A percentile compares a stretch with the other conserved stretches of the same genome.
phyloP scores from a whole-genome alignment of 1,140 invertebrate species.

The Drosophila pachea region DNA sequence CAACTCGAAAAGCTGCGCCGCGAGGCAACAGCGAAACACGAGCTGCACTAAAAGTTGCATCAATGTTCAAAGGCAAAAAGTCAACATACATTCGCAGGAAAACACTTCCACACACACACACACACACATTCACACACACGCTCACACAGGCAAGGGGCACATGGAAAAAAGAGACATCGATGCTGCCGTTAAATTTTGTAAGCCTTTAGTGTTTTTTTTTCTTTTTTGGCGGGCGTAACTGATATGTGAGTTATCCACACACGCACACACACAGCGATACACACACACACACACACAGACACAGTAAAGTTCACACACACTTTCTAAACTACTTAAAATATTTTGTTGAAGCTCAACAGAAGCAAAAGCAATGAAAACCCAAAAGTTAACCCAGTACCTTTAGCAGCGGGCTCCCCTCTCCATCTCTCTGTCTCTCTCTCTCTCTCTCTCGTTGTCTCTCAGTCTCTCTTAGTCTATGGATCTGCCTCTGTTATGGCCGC shows the following conservation, averaged over 20 bases:
- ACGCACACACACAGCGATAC: no score
- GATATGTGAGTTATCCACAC: conserved; percentile 58
- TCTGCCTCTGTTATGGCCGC: no score
- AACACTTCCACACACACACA: background rate
- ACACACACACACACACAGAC: conserved; percentile 27
- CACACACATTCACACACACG: conserved; percentile 4
- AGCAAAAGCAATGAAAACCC: conserved; percentile 59
- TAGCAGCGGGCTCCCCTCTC: background rate
- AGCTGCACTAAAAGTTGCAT: conserved; percentile 38
- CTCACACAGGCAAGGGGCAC: background rate
- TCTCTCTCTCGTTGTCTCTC: no score
- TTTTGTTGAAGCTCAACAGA: conserved; percentile 68
- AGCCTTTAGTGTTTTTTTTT: conserved; percentile 31
- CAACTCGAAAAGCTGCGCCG: conserved; percentile 37
- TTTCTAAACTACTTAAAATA: conserved; percentile 75
- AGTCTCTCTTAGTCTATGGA: no score
- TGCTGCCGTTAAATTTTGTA: conserved; percentile 19
- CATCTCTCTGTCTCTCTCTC: background rate
- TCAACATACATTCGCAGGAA: conserved; percentile 3
- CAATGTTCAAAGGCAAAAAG: conserved; percentile 18
- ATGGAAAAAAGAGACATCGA: conserved; percentile 3
- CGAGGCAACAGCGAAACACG: conserved; percentile 11
- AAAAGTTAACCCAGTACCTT: conserved; percentile 49
- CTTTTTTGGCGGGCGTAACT: conserved; percentile 18
- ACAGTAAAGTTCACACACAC: conserved; percentile 11